Evolutionary conservation across 37 sponge, comb jelly and placozoan genomes (phyloP).

Genomic region (Ianthella basta): DNA sequence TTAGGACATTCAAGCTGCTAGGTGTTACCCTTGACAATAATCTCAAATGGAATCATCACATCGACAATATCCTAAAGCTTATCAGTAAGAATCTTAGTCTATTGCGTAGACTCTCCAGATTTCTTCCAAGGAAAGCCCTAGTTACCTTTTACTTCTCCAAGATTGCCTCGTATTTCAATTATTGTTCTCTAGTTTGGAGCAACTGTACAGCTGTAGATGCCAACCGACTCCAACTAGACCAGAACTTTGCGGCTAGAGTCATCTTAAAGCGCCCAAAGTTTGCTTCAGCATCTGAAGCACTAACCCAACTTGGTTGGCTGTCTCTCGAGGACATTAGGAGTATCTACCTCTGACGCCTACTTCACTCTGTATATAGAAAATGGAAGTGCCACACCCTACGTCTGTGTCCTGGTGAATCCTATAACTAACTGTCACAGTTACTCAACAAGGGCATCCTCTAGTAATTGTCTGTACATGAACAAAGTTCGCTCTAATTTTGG

Average conservation of each 20-base stretch:
- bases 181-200: conserved; percentile 18
- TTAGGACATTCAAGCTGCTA: conserved; percentile 14
- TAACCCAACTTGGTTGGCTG: neutral
- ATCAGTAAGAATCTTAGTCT: neutral
- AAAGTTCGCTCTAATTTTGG: neutral
- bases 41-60: neutral
- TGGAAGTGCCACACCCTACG: conserved; percentile 9
- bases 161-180: conserved; percentile 26
- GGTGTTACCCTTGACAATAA: conserved; percentile 3
- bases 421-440: neutral
- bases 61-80: neutral
- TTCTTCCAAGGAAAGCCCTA: conserved; percentile 17
- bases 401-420: conserved; percentile 6
- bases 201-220: neutral
- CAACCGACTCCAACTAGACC: conserved; percentile 17
- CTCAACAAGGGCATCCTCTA: neutral
- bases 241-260: conserved; percentile 25
- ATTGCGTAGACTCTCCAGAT: neutral
- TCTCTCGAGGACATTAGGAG: neutral
- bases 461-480: neutral
- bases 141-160: neutral
- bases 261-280: neutral
- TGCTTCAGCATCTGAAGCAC: conserved; percentile 22
- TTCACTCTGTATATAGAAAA: neutral
- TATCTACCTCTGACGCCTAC: conserved; percentile 1